phyloP scores from a whole-genome alignment of 2,113 vertebrate genomes.

The Channa maculata region DNA sequence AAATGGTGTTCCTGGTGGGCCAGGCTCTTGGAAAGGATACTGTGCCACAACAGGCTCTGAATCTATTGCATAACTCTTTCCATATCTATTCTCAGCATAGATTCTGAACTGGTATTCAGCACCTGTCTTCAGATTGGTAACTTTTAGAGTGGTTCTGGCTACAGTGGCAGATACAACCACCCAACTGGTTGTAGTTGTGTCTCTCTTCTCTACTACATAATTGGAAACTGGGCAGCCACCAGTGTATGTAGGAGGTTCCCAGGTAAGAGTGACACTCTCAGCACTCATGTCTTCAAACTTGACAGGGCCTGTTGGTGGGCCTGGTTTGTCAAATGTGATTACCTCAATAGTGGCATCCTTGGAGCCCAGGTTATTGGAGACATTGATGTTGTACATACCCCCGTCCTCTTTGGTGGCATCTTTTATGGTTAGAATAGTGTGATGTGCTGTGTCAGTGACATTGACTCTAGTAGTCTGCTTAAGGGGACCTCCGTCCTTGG shows the following conservation, averaged over 20 bases:
- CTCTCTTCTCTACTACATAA: slow-evolving; percentile 96
- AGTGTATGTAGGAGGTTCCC: slow-evolving; percentile 93
- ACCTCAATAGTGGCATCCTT: slow-evolving; percentile 92
- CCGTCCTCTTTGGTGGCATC: slow-evolving; percentile 93
- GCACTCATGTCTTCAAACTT: slow-evolving; percentile 96
- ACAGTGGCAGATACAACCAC: slow-evolving; percentile 94
- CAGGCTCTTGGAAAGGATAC: slow-evolving; percentile 98
- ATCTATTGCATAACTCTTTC: slow-evolving; percentile 94
- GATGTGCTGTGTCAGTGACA: slow-evolving; percentile 86
- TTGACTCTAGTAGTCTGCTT: slow-evolving; percentile 98
- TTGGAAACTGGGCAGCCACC: slow-evolving; percentile 97
- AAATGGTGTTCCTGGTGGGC: slow-evolving; percentile 95
- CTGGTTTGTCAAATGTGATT: slow-evolving; percentile 95
- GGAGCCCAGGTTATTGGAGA: slow-evolving; percentile 89
- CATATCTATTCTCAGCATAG: slow-evolving; percentile 96
- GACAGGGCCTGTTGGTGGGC: slow-evolving; percentile 93
- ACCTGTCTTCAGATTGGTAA: slow-evolving; percentile 94
- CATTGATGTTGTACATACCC: slow-evolving; percentile 91
- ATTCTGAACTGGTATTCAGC: slow-evolving; percentile 97
- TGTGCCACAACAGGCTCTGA: slow-evolving; percentile 91
- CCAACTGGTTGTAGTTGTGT: slow-evolving; percentile 96
- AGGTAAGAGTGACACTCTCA: slow-evolving; percentile 92
- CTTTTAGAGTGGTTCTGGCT: slow-evolving; percentile 95
- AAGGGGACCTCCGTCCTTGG: slow-evolving; percentile 90
- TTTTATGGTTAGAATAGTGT: slow-evolving; percentile 91